These are phyloP conservation scores for Hipposideros larvatus DNA, from an alignment of 2,797 vertebrate genomes.

Conservation along the genomic window DNA sequence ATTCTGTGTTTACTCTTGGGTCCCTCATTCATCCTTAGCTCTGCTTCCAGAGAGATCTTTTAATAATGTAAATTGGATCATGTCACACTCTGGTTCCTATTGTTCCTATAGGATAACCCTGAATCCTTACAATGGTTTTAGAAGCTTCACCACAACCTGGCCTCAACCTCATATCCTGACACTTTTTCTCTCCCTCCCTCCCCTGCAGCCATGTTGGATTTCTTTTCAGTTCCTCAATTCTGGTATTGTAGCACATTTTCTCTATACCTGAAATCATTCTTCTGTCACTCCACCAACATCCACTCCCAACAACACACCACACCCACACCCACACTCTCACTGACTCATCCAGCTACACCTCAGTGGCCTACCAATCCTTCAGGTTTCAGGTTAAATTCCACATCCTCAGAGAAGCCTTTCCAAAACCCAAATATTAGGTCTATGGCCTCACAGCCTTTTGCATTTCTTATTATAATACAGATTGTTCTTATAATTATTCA, in stretches of 20 bases:
- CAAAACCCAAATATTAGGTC: neutral
- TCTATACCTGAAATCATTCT: neutral
- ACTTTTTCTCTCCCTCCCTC: neutral
- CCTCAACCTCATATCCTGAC: neutral
- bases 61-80: neutral
- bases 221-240: neutral
- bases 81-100: neutral
- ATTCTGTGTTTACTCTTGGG: neutral
- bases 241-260: neutral
- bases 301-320: neutral
- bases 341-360: neutral
- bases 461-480: neutral
- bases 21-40: neutral
- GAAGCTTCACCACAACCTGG: neutral
- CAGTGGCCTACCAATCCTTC: neutral
- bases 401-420: neutral
- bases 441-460: neutral
- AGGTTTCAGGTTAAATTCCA: neutral
- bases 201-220: neutral
- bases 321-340: neutral
- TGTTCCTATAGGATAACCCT: neutral
- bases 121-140: neutral
- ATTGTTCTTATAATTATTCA: neutral
- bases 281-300: neutral
- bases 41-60: neutral